Base-by-base conservation (phyloP, 2,888 invertebrate genomes). In the Salpingus planirostris region DNA sequence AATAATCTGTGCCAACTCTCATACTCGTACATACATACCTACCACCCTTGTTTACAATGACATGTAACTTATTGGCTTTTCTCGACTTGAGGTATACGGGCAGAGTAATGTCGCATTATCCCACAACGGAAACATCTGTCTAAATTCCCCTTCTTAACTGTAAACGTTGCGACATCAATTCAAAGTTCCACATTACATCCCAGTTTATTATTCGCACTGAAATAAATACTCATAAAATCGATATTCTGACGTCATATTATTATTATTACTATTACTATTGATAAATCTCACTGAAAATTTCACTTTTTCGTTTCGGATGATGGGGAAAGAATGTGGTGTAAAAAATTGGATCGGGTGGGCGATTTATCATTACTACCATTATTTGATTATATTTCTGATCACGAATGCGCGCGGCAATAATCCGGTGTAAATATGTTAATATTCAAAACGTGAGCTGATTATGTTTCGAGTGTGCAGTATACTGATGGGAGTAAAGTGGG, bases 1-100 rank as follows among this genome's bases (percentile, higher is more conserved):
- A 57, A 57, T 61, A 62, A 63, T 61, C 61, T 57, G 47, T 47
- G 48, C 44, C 52, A 50, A 47, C n/a, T n/a, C n/a, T n/a, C 52
- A 50, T 50, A 51, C 52, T n/a, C n/a, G n/a, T n/a, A n/a, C n/a
- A n/a, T n/a, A n/a, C n/a, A n/a, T n/a, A n/a, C n/a, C n/a, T n/a
- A n/a, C n/a, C n/a, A 52, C 52, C 54, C 54, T 58, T 57, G 57
- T 58, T 57, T 56, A 55, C 53, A 49, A 49, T 57, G 56, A 57
- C 57, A 52, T 45, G 43, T 48, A 52, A 52, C 52, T 56, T 55
- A 57, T 52, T 50, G 52, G 47, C 50, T 46, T 42, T 33, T 36
- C 45, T 47, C 44, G 38, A 40, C 40, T n/a, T n/a, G n/a, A n/a
- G n/a, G n/a, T n/a, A n/a, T n/a, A n/a, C n/a, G n/a, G n/a, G n/a